Percentiles rank a stretch among this genome's conserved stretches.
phyloP scores from a whole-genome alignment of 2,797 vertebrate species.

The Melanotaenia parkinsoni region DNA sequence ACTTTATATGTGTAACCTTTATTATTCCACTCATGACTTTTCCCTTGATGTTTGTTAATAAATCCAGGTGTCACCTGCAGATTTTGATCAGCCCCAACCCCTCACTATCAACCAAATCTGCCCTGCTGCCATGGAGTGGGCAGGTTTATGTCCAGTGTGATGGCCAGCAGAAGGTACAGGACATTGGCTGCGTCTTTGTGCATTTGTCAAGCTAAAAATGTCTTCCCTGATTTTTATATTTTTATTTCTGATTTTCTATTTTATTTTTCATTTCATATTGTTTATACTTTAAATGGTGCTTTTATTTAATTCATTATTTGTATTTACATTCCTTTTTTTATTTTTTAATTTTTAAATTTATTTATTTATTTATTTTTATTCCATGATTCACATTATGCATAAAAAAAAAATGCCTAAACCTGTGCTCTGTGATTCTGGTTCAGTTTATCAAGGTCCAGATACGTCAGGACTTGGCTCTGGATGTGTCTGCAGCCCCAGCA shows the following conservation, averaged over 20 bases:
- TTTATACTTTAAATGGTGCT: too few species aligned
- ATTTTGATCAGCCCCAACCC: conserved; percentile 95
- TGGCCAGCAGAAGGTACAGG: conserved; percentile 88
- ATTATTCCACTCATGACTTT: background rate
- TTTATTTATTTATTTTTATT: too few species aligned
- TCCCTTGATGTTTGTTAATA: conserved; percentile 7
- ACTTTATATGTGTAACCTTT: background rate
- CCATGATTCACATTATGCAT: too few species aligned
- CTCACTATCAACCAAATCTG: conserved; percentile 85
- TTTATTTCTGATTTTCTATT: too few species aligned
- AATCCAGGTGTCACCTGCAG: conserved; percentile 85
- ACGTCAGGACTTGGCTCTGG: conserved; percentile 78
- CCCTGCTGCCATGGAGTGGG: conserved; percentile 92
- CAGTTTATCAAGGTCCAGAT: conserved; percentile 93
- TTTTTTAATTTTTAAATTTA: too few species aligned
- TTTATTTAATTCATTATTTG: too few species aligned
- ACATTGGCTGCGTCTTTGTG: background rate
- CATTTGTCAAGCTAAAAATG: too few species aligned
- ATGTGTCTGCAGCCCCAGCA: conserved; percentile 68
- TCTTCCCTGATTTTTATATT: too few species aligned
- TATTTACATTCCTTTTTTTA: too few species aligned
- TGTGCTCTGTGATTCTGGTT: conserved; percentile 12
- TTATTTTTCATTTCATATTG: too few species aligned
- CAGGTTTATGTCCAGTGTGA: conserved; percentile 91
- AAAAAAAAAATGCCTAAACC: background rate